Evolutionary conservation across 2,113 vertebrate species (phyloP).

Genomic region (Perca flavescens): DNA sequence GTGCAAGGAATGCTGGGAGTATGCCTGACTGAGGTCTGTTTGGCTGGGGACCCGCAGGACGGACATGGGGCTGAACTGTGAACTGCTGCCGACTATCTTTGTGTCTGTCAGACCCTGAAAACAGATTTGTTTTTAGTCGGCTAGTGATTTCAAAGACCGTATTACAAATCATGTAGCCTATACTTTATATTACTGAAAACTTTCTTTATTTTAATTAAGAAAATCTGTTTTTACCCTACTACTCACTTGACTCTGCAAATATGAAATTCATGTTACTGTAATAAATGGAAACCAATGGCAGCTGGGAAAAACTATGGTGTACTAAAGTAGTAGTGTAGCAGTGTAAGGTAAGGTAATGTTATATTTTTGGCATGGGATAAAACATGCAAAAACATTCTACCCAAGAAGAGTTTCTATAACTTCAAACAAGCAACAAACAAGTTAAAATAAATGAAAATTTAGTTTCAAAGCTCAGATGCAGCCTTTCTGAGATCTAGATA

Average conservation of each 20-base stretch:
- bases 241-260: neutral
- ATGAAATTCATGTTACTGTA: neutral
- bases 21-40: constrained; percentile 82
- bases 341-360: neutral
- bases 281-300: neutral
- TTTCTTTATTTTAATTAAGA: neutral
- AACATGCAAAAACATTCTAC: neutral
- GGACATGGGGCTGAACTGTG: constrained; percentile 80
- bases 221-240: neutral
- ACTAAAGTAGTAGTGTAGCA: neutral
- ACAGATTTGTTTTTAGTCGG: constrained; percentile 3
- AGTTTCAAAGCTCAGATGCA: neutral
- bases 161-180: neutral
- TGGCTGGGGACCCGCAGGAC: constrained; percentile 85
- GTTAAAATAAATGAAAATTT: neutral
- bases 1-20: constrained; percentile 87
- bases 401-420: neutral
- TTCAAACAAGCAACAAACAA: neutral
- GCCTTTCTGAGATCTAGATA: neutral
- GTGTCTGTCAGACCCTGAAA: constrained; percentile 89
- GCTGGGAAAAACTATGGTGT: neutral
- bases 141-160: neutral
- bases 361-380: neutral
- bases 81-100: constrained; percentile 83
- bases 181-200: neutral